Conservation (phyloP, 2,888 invertebrate genomes). For the Acrobasis repandana region DNA sequence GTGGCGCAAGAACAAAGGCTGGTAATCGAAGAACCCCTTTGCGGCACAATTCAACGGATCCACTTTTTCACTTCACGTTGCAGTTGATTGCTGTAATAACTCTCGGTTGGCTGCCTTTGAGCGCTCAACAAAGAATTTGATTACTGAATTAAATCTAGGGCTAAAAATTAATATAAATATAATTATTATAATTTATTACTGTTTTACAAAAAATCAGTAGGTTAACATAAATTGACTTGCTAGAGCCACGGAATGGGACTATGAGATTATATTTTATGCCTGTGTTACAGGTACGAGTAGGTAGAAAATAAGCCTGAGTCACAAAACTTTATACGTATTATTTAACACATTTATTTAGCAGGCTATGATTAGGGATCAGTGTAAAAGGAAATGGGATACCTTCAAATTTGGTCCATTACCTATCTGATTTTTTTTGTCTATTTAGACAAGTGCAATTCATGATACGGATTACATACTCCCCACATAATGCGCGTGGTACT, state of each 20-base stretch:
- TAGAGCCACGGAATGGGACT: neutral
- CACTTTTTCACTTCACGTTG: conserved; percentile 26
- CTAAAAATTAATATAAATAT: conserved; percentile 13
- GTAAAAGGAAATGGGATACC: too few species aligned
- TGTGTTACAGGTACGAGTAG: too few species aligned
- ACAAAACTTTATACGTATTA: too few species aligned
- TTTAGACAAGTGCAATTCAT: too few species aligned
- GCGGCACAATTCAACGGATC: conserved; percentile 21
- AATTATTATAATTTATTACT: neutral
- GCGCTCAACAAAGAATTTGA: conserved; percentile 9
- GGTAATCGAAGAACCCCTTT: conserved; percentile 26
- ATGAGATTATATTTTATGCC: too few species aligned
- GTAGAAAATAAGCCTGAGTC: too few species aligned
- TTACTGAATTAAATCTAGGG: conserved; percentile 22
- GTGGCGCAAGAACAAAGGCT: conserved; percentile 33
- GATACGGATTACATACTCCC: too few species aligned
- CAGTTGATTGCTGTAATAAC: conserved; percentile 27
- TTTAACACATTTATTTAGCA: too few species aligned
- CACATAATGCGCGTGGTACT: too few species aligned
- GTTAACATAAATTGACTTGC: neutral
- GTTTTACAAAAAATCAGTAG: neutral
- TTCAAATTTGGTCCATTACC: too few species aligned
- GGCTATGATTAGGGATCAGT: too few species aligned
- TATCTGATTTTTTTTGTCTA: too few species aligned
- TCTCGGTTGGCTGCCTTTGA: conserved; percentile 7